phyloP scores from a whole-genome alignment of 1,140 invertebrate species.

The Eulimnadia texana region DNA sequence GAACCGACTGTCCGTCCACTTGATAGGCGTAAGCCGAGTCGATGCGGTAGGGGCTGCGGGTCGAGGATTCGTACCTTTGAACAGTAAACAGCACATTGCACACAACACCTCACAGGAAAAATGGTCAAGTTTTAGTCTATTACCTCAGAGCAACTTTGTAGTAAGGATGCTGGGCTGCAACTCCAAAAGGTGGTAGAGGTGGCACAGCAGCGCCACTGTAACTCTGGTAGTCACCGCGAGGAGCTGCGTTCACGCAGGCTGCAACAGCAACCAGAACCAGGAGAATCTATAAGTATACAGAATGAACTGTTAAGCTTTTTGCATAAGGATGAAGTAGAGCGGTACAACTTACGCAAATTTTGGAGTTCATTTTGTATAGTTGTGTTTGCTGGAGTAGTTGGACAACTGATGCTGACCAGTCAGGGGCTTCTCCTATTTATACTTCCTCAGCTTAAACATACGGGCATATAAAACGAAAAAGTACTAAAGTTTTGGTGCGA shows the following conservation, averaged over 20 bases:
- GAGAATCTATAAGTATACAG: neutral
- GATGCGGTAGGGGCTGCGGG: constrained; percentile 3
- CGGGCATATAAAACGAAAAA: neutral
- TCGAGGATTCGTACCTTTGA: constrained; percentile 11
- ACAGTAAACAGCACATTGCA: neutral
- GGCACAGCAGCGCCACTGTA: neutral
- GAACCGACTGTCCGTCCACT: constrained; percentile 15
- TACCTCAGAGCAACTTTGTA: neutral
- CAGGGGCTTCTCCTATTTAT: neutral
- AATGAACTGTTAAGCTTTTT: neutral
- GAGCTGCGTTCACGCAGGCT: neutral
- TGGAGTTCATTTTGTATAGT: neutral
- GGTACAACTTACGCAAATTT: neutral
- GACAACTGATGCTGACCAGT: neutral
- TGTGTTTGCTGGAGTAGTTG: neutral
- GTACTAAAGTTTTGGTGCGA: neutral
- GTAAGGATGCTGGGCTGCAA: constrained; percentile 3
- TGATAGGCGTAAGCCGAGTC: constrained; percentile 16
- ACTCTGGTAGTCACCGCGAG: neutral
- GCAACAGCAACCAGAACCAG: neutral
- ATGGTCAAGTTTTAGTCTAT: neutral
- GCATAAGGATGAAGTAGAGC: neutral
- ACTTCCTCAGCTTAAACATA: neutral
- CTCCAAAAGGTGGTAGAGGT: neutral
- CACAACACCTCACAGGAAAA: neutral